These are phyloP conservation scores for Leuciscus idus DNA, from an alignment of 2,113 vertebrate genomes.

Conservation along the genomic window DNA sequence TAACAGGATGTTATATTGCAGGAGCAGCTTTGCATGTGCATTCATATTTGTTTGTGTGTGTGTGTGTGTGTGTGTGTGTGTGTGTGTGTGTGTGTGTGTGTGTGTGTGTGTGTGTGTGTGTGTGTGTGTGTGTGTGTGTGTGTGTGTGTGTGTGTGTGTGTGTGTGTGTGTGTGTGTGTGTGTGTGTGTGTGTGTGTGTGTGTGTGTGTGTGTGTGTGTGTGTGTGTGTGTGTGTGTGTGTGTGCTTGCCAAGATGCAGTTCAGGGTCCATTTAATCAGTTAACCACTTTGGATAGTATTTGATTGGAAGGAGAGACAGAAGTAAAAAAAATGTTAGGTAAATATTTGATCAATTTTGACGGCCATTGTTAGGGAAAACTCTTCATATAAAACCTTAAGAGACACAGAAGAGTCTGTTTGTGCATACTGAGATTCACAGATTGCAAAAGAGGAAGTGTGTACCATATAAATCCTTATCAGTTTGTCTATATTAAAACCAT, in stretches of 20 bases:
- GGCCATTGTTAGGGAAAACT: background rate
- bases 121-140: background rate
- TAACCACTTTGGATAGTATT: slow-evolving; percentile 32
- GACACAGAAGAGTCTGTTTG: background rate
- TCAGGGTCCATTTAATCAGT: slow-evolving; percentile 32
- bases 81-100: background rate
- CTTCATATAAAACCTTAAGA: background rate
- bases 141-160: background rate
- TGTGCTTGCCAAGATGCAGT: slow-evolving; percentile 2
- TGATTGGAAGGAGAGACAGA: background rate
- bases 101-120: background rate
- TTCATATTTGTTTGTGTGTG: background rate
- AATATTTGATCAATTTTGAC: slow-evolving; percentile 41
- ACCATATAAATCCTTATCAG: background rate
- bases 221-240: slow-evolving; percentile 4
- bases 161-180: background rate
- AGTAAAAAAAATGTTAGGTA: background rate
- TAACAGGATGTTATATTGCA: background rate
- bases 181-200: slow-evolving; percentile 5
- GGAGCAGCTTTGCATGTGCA: slow-evolving; percentile 7
- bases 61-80: background rate
- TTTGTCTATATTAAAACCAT: background rate
- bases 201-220: slow-evolving; percentile 22
- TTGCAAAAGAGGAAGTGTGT: background rate
- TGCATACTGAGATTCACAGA: background rate